phyloP scores from a whole-genome alignment of 2,888 invertebrate species.

The Smittia sp. region DNA sequence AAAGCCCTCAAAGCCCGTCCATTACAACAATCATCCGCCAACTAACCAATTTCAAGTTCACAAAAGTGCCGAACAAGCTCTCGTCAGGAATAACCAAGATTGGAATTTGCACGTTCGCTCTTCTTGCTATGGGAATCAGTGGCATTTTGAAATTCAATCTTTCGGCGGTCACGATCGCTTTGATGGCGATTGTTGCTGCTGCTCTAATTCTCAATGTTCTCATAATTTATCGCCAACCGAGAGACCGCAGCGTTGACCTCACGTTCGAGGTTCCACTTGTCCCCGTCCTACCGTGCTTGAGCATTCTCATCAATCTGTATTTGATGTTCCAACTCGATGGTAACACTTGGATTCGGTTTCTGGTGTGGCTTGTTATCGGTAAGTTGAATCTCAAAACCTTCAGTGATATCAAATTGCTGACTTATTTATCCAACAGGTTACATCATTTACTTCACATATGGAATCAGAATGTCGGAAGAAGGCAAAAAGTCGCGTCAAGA shows the following conservation, averaged over 20 bases:
- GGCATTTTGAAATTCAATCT: conserved; percentile 43
- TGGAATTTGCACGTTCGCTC: conserved; percentile 58
- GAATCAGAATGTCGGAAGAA: conserved; percentile 72
- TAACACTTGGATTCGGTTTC: conserved; percentile 85
- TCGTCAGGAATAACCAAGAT: conserved; percentile 66
- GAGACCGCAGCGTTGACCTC: conserved; percentile 57
- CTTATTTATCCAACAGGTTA: conserved; percentile 61
- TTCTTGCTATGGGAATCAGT: conserved; percentile 53
- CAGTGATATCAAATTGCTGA: conserved; percentile 1
- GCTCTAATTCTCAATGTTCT: conserved; percentile 58
- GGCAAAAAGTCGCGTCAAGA: conserved; percentile 46
- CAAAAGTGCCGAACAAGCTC: conserved; percentile 64
- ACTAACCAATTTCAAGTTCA: conserved; percentile 68
- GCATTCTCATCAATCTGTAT: conserved; percentile 83
- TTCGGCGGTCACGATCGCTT: conserved; percentile 48
- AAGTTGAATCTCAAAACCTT: conserved; percentile 45
- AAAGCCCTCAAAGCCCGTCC: conserved; percentile 50
- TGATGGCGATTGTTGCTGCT: conserved; percentile 55
- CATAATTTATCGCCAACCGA: conserved; percentile 69
- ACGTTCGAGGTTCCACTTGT: conserved; percentile 82
- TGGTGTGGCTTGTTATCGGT: conserved; percentile 81
- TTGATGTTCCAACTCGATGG: conserved; percentile 84
- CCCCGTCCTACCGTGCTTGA: conserved; percentile 78
- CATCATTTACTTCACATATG: conserved; percentile 81
- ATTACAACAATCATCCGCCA: conserved; percentile 56